These are phyloP conservation scores for Zaprionus lachaisei DNA, from an alignment of 1,140 invertebrate genomes.

Conservation along the genomic window DNA sequence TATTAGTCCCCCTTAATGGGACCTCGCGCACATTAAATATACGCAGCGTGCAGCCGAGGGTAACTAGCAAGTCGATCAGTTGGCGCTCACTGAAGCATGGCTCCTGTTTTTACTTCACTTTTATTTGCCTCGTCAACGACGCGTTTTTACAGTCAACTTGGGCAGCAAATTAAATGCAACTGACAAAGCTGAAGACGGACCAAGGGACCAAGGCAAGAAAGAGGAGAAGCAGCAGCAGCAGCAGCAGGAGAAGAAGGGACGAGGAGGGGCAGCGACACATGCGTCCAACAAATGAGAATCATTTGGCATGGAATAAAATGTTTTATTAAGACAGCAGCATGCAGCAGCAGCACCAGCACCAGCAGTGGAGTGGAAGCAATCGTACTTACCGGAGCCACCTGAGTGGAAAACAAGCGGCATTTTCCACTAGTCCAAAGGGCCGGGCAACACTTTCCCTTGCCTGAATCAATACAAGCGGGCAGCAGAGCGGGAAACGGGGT, in stretches of 20 bases:
- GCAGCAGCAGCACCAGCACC: background rate
- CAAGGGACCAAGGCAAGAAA: background rate
- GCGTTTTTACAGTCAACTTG: constrained; percentile 65
- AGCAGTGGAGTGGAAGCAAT: constrained; percentile 3
- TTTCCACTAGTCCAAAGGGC: background rate
- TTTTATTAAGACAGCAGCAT: constrained; percentile 56
- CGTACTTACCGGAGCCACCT: constrained; percentile 1
- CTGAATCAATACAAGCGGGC: background rate
- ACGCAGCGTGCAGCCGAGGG: background rate
- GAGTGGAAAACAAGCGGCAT: constrained; percentile 25
- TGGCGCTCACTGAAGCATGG: background rate
- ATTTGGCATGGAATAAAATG: constrained; percentile 75
- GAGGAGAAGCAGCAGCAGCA: background rate
- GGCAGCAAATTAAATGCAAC: constrained; percentile 73
- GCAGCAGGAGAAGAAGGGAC: background rate
- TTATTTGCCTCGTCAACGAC: constrained; percentile 54
- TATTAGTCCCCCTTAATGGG: too few species aligned
- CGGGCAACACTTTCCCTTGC: background rate
- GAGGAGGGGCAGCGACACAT: constrained; percentile 17
- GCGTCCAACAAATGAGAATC: constrained; percentile 62
- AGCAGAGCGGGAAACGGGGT: background rate
- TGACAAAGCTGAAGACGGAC: constrained; percentile 37
- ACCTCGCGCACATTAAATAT: background rate
- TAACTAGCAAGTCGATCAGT: constrained; percentile 3
- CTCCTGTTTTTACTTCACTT: constrained; percentile 53